Base-by-base conservation (phyloP, 2,888 invertebrate species). In the Fragum sueziense region DNA sequence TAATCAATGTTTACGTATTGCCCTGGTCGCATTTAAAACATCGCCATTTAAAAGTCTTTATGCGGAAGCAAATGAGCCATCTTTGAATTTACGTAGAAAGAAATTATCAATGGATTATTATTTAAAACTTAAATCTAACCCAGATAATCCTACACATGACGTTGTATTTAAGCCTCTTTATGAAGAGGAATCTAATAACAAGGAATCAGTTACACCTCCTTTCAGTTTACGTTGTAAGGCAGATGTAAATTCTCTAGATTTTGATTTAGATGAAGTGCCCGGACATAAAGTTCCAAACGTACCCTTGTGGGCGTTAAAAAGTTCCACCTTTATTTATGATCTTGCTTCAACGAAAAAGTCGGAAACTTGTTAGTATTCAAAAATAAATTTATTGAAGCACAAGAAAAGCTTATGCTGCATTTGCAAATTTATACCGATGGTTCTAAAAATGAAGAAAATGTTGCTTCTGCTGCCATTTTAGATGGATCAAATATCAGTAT, bases 1-100 rank as follows among this genome's bases (percentile, higher is more conserved):
- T 31, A n/a, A 82, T 31, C 79, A 85, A 62, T 79, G 75, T 22
- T 33, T 82, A 0, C 70, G 79, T 25, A 61, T 81, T 14, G 70
- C 70, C 17, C 47, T 79, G 3, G 76, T 70, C 25, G 79, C 79
- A 7, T 79, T 79, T 52, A n/a, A 74, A 7, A 70, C 77, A 20
- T 77, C 74, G 22, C 79, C 76, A 14, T 65, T 70, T 17, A n/a
- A 69, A 14, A 74, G 79, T 61, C 51, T 82, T n/a, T 76, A 76
- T 31, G 76, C 71, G 14, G 73, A 75, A 37, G 75, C 79, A 17
- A 47, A 69, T 61, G 71, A 79, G 41, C 75, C 61, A 17, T 74
- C 74, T 2, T n/a, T 74, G 27, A 17, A 25, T 27, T 33, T 52
- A 14, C 27, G 29, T 2, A 22, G 73, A 34, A 34, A 67, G 31